Evolutionary conservation across 2,888 invertebrate genomes (phyloP).

Genomic region (Drosophila picticornis): DNA sequence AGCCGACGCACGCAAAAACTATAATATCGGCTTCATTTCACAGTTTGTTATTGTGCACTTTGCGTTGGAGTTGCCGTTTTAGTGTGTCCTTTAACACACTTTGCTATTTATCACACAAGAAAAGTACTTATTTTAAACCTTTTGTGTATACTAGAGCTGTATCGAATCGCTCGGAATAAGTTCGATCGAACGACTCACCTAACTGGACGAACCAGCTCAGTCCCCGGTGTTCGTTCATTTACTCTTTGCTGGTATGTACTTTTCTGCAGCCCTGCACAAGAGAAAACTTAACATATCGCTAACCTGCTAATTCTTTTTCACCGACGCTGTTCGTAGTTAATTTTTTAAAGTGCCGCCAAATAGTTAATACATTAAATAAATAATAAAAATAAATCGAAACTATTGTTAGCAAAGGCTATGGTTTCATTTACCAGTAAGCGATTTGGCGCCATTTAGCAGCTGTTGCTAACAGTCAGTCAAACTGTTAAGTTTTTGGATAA

Average conservation of each 20-base stretch:
- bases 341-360: not conserved
- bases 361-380: not conserved
- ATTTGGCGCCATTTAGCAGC: not conserved
- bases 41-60: slow-evolving; percentile 37
- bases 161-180: slow-evolving; percentile 47
- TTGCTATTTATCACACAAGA: slow-evolving; percentile 65
- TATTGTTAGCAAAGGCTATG: not conserved
- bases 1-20: slow-evolving; percentile 67
- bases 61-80: slow-evolving; percentile 44
- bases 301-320: not conserved
- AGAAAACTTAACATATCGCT: not conserved
- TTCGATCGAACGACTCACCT: slow-evolving; percentile 41
- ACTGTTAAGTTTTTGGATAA: slow-evolving; percentile 1
- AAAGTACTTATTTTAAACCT: slow-evolving; percentile 72
- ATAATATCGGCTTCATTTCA: slow-evolving; percentile 60
- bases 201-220: slow-evolving; percentile 14
- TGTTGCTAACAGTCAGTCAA: slow-evolving; percentile 13
- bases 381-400: not conserved
- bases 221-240: slow-evolving; percentile 3
- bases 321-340: not conserved
- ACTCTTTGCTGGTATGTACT: not conserved
- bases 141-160: slow-evolving; percentile 75
- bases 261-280: slow-evolving; percentile 14
- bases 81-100: slow-evolving; percentile 44
- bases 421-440: not conserved